Evolutionary conservation across 1,140 invertebrate genomes (phyloP).

Genomic region (Xylocopa sonorina): DNA sequence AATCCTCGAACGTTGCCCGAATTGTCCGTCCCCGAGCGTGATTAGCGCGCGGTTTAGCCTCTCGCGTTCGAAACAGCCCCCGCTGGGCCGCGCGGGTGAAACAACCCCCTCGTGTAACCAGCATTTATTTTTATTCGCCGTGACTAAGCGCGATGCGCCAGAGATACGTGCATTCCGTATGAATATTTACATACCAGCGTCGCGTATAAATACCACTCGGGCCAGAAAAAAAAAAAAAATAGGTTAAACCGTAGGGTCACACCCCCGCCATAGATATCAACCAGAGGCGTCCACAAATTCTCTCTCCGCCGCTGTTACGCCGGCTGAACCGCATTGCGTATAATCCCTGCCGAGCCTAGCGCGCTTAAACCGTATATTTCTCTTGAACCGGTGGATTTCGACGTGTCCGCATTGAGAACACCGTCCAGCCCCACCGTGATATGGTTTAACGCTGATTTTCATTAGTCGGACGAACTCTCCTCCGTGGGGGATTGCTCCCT

Average conservation of each 20-base stretch:
- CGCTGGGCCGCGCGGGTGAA: constrained; percentile 11
- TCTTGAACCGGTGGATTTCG: background rate
- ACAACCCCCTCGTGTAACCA: constrained; percentile 24
- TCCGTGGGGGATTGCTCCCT: background rate
- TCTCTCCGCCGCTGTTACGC: constrained; percentile 34
- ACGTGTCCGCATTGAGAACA: background rate
- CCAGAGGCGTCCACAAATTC: constrained; percentile 55
- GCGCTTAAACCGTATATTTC: background rate
- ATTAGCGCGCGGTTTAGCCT: constrained; percentile 16
- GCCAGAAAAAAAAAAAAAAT: constrained; percentile 49
- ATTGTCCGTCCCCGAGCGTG: background rate
- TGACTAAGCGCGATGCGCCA: constrained; percentile 43
- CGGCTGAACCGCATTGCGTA: constrained; percentile 61
- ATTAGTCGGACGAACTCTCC: constrained; percentile 22
- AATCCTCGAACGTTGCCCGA: background rate
- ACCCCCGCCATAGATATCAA: constrained; percentile 44
- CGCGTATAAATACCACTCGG: constrained; percentile 57
- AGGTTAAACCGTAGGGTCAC: constrained; percentile 46
- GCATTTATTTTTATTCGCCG: constrained; percentile 62
- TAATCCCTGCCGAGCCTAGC: constrained; percentile 35
- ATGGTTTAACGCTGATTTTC: background rate
- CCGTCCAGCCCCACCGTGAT: too few relatives aligned
- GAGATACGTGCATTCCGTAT: constrained; percentile 48
- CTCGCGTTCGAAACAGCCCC: background rate
- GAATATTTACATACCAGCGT: constrained; percentile 63